Evolutionary conservation across 2,797 vertebrate species (phyloP).

Genomic region (Nasua narica): DNA sequence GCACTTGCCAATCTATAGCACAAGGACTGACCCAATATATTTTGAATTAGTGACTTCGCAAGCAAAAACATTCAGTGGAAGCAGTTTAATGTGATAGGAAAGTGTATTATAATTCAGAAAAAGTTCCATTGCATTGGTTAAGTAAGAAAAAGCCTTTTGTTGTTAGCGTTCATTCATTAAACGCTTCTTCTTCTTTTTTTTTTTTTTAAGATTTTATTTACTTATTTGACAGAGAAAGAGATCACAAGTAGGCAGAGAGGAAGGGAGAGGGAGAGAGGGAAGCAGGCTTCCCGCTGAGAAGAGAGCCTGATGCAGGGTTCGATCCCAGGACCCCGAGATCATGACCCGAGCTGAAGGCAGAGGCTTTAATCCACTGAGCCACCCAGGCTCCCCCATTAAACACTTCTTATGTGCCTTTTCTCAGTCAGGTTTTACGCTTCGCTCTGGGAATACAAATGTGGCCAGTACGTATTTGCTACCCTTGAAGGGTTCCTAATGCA

Average conservation of each 20-base stretch:
- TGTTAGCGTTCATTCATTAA: not conserved
- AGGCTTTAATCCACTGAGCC: too few species aligned
- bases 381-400: too few species aligned
- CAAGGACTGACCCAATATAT: not conserved
- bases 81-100: constrained; percentile 10
- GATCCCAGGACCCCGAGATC: too few species aligned
- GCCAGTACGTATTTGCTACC: accelerated
- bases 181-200: too few species aligned
- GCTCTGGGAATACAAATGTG: not conserved
- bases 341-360: too few species aligned
- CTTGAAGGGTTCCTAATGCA: not conserved
- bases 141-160: not conserved
- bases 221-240: too few species aligned
- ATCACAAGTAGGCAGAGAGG: too few species aligned
- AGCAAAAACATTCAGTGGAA: constrained; percentile 1
- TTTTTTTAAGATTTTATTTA: too few species aligned
- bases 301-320: too few species aligned
- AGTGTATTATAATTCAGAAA: not conserved
- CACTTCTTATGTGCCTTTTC: not conserved
- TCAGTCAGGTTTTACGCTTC: not conserved
- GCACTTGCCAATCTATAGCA: not conserved
- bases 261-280: too few species aligned
- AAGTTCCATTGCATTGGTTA: not conserved
- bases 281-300: too few species aligned
- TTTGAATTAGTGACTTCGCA: not conserved